Evolutionary conservation across 2,797 vertebrate species (phyloP).

Genomic region (Microtus obscurus): DNA sequence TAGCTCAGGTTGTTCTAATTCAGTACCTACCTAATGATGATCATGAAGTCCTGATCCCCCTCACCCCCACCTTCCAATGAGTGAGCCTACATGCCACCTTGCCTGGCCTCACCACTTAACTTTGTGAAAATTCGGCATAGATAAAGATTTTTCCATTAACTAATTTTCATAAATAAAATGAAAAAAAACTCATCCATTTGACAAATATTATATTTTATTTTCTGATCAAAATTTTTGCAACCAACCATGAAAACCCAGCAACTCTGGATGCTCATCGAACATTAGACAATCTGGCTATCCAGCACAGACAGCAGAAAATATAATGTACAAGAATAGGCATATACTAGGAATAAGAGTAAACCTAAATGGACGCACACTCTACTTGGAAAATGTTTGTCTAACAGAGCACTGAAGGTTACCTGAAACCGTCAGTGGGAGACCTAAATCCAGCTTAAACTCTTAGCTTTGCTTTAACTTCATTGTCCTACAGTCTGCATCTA

Average conservation of each 20-base stretch:
- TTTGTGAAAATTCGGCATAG: background rate
- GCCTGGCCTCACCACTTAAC: background rate
- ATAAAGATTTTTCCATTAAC: background rate
- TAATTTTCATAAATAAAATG: background rate
- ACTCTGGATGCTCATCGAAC: background rate
- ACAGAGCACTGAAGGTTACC: background rate
- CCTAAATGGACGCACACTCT: background rate
- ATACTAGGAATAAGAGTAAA: background rate
- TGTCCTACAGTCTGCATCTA: background rate
- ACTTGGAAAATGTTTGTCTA: background rate
- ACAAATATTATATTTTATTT: background rate
- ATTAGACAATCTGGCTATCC: background rate
- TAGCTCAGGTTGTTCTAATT: background rate
- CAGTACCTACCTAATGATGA: background rate
- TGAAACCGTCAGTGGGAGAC: background rate
- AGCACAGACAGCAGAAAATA: background rate
- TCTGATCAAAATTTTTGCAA: background rate
- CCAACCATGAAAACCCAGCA: background rate
- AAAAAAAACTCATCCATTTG: background rate
- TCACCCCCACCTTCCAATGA: background rate
- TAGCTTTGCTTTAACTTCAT: background rate
- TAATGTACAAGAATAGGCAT: background rate
- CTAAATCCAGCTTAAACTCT: background rate
- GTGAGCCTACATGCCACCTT: background rate
- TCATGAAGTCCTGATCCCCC: background rate